Percentiles rank a stretch among this genome's conserved stretches.
Conservation (phyloP, 2,113 vertebrate genomes). For the Trochalopteron elliotii region DNA sequence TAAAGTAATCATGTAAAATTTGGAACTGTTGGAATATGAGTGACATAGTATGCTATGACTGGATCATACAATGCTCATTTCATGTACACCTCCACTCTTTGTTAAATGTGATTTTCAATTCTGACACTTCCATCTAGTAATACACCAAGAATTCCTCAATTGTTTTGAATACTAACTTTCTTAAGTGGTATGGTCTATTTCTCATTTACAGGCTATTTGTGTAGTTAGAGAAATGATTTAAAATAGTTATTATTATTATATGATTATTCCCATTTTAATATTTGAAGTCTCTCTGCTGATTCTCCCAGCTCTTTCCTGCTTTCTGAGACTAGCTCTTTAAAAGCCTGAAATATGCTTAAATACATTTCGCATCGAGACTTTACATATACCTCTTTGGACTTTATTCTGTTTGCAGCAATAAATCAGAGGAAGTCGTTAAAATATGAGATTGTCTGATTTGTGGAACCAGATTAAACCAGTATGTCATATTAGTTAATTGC, state of each 20-base stretch:
- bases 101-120: not conserved
- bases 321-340: not conserved
- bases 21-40: not conserved
- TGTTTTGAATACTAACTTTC: not conserved
- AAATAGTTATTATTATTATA: not conserved
- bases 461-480: not conserved
- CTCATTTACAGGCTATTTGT: not conserved
- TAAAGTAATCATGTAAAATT: not conserved
- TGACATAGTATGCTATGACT: not conserved
- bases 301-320: not conserved
- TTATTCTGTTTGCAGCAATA: not conserved
- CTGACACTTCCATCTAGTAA: not conserved
- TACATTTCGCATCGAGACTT: not conserved
- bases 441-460: not conserved
- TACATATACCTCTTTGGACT: not conserved
- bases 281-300: not conserved
- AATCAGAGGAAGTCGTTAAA: not conserved
- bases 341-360: not conserved
- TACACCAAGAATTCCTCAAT: fast-evolving
- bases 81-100: not conserved
- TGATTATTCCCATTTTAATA: not conserved
- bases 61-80: not conserved
- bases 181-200: not conserved
- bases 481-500: not conserved
- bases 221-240: not conserved